A percentile compares a stretch with the other conserved stretches of the same genome.
These are phyloP conservation scores for Phoxinus dragarum DNA, from an alignment of 2,797 vertebrate genomes.

Conservation along the genomic window DNA sequence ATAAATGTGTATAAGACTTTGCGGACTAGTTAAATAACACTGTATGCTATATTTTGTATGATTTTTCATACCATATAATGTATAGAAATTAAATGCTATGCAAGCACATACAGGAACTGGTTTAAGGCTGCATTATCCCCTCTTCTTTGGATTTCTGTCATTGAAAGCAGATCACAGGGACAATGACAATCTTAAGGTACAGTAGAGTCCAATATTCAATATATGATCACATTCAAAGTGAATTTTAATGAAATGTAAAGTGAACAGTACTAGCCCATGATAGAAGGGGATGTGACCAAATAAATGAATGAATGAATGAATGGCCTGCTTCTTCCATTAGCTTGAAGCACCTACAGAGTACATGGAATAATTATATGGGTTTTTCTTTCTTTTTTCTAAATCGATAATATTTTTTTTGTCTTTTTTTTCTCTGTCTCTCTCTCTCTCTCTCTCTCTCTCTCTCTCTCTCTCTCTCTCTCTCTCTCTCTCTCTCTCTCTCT, in stretches of 20 bases:
- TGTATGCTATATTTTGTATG: not conserved
- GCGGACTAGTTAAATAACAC: not conserved
- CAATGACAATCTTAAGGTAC: constrained; percentile 63
- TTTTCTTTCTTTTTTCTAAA: not conserved
- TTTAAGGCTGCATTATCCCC: constrained; percentile 61
- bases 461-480: too few species aligned
- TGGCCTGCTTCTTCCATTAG: not conserved
- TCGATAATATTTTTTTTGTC: not conserved
- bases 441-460: too few species aligned
- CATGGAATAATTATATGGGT: constrained; percentile 1
- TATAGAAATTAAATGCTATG: not conserved
- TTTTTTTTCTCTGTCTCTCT: not conserved
- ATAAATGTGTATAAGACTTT: not conserved
- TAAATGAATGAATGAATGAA: constrained; percentile 19
- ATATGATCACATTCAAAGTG: not conserved
- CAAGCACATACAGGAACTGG: constrained; percentile 17
- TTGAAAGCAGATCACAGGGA: constrained; percentile 61
- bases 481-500: not conserved
- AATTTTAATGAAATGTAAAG: not conserved
- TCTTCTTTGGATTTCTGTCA: constrained; percentile 41
- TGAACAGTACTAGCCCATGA: not conserved
- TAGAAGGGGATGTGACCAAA: not conserved
- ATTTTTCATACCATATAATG: not conserved
- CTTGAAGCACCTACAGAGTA: not conserved
- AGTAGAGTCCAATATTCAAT: constrained; percentile 44